phyloP scores from a whole-genome alignment of 37 sponge, comb jelly and placozoan genomes.

The Geodia barretti region DNA sequence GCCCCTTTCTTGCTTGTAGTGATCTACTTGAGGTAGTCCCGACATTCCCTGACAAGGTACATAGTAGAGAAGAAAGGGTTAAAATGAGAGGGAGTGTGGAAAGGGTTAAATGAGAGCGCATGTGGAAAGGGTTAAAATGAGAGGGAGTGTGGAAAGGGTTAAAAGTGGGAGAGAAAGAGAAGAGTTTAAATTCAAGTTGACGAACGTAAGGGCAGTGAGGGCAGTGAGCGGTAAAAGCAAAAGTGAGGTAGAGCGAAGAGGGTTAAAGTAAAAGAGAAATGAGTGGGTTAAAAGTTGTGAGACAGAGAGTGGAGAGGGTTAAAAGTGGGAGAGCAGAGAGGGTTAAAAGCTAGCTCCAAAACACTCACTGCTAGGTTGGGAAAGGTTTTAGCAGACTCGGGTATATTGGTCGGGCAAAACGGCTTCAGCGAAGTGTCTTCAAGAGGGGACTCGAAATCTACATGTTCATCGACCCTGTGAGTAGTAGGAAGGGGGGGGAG shows the following conservation, averaged over 20 bases:
- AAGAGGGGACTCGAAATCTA: conserved; percentile 45
- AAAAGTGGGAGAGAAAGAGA: conserved; percentile 1
- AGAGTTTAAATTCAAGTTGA: no score
- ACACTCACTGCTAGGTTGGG: conserved; percentile 49
- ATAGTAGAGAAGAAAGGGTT: no score
- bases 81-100: neutral
- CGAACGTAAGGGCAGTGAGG: no score
- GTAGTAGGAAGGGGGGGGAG: neutral
- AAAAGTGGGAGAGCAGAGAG: neutral
- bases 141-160: neutral
- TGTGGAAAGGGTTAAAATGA: neutral
- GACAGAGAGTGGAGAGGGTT: neutral
- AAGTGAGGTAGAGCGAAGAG: neutral
- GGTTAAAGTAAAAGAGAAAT: neutral
- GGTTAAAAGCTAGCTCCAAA: neutral
- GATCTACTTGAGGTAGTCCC: conserved; percentile 28
- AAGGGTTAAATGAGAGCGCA: neutral
- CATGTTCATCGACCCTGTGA: conserved; percentile 52
- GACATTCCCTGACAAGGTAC: conserved; percentile 66
- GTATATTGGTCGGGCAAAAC: conserved; percentile 52
- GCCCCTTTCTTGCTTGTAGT: conserved; percentile 66
- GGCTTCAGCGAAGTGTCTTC: conserved; percentile 48
- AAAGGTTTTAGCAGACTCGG: conserved; percentile 35
- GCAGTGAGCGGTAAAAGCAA: neutral
- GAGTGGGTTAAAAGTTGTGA: no score